Conservation (phyloP, 2,888 invertebrate species). For the Andrena camellia region DNA sequence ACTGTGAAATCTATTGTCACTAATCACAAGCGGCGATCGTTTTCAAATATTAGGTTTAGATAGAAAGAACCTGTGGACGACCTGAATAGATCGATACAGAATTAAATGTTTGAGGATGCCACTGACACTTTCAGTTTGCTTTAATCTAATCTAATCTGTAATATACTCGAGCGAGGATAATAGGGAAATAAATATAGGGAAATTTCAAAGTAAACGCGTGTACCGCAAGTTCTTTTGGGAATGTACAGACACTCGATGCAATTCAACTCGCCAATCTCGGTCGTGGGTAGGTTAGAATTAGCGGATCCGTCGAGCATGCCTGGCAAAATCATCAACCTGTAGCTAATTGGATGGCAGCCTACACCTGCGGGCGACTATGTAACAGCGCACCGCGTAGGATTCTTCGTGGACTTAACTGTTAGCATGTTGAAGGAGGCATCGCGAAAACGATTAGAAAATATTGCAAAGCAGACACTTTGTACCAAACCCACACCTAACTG, state of each 20-base stretch:
- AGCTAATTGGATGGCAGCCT: slow-evolving; percentile 63
- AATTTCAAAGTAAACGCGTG: slow-evolving; percentile 15
- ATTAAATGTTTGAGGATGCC: background rate
- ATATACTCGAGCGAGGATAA: background rate
- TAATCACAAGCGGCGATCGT: background rate
- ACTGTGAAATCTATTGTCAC: background rate
- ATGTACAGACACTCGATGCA: slow-evolving; percentile 32
- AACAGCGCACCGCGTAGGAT: slow-evolving; percentile 29
- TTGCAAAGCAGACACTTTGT: background rate
- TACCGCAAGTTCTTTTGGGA: slow-evolving; percentile 38
- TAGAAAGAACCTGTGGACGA: background rate
- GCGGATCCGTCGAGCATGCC: slow-evolving; percentile 56
- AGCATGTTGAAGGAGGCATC: slow-evolving; percentile 16
- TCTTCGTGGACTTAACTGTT: slow-evolving; percentile 42
- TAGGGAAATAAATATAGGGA: slow-evolving; percentile 24
- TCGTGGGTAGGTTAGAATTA: slow-evolving; percentile 51
- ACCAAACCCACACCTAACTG: too few relatives aligned
- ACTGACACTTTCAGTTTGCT: background rate
- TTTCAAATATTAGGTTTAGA: background rate
- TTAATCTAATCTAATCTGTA: background rate
- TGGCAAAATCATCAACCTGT: slow-evolving; percentile 63
- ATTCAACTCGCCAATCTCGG: slow-evolving; percentile 46
- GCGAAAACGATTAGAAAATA: slow-evolving; percentile 36
- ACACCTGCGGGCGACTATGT: slow-evolving; percentile 53
- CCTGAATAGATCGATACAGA: background rate